Percentiles rank a stretch among this genome's conserved stretches.
phyloP scores from a whole-genome alignment of 2,888 invertebrate genomes.

The Polyommatus iphigenia region DNA sequence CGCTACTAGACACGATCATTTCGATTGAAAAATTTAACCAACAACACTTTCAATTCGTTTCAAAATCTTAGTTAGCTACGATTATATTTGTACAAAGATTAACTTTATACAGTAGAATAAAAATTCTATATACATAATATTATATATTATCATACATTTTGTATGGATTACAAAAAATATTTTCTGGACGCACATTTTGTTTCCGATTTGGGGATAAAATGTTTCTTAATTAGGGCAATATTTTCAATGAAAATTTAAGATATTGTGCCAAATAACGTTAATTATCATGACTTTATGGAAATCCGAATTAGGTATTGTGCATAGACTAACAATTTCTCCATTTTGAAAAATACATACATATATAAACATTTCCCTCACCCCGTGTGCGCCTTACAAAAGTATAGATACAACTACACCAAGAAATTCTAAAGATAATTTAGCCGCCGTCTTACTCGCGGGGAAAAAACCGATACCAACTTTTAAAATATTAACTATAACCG shows the following conservation, averaged over 20 bases:
- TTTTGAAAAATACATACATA: not conserved
- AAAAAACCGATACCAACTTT: not conserved
- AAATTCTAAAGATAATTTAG: constrained; percentile 15
- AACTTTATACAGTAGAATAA: constrained; percentile 4
- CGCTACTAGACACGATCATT: not conserved
- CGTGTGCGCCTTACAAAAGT: not conserved
- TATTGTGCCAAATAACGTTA: not conserved
- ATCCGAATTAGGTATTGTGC: not conserved
- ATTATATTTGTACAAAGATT: constrained; percentile 17
- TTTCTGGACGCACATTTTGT: not conserved
- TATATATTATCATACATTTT: constrained; percentile 12
- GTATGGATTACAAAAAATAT: not conserved
- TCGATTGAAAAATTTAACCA: not conserved
- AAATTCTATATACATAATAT: constrained; percentile 8
- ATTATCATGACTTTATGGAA: not conserved
- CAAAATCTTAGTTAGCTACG: constrained; percentile 6
- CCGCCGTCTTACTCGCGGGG: not conserved
- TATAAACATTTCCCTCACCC: not conserved
- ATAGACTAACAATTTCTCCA: not conserved
- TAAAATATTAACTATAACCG: constrained; percentile 12
- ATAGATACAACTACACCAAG: constrained; percentile 3
- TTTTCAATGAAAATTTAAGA: not conserved
- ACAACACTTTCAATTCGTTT: not conserved
- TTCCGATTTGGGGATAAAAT: not conserved
- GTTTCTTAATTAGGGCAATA: not conserved